A percentile compares a stretch with the other conserved stretches of the same genome.
Evolutionary conservation across 2,888 invertebrate genomes (phyloP).

Genomic region (Caenorhabditis macrosperma): DNA sequence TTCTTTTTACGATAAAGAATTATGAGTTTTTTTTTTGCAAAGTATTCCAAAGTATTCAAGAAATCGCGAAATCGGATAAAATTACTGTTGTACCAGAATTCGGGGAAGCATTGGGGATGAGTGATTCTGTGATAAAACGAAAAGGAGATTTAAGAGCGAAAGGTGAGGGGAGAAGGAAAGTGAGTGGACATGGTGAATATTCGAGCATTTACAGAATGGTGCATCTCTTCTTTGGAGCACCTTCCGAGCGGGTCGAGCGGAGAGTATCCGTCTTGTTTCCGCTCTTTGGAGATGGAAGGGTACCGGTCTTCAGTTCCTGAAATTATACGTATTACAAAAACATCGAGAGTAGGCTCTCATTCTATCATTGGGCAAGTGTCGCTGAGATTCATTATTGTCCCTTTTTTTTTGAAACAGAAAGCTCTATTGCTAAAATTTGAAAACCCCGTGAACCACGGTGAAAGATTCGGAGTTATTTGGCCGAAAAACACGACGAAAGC

Average conservation of each 20-base stretch:
- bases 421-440: no score
- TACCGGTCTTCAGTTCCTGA: slow-evolving; percentile 24
- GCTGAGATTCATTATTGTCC: no score
- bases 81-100: slow-evolving; percentile 43
- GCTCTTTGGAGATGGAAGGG: slow-evolving; percentile 37
- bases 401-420: no score
- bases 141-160: not conserved
- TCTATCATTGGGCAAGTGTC: no score
- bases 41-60: not conserved
- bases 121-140: slow-evolving; percentile 8
- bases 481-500: no score
- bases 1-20: slow-evolving; percentile 49
- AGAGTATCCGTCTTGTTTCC: slow-evolving; percentile 61
- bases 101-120: slow-evolving; percentile 2
- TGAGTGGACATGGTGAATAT: not conserved
- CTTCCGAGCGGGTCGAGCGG: slow-evolving; percentile 63
- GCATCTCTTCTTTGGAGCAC: slow-evolving; percentile 57
- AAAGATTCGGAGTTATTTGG: no score
- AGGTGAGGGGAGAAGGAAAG: slow-evolving; percentile 1
- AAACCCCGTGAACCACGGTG: no score
- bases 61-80: slow-evolving; percentile 15
- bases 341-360: no score
- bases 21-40: not conserved
- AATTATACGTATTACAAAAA: no score
- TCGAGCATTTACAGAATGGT: slow-evolving; percentile 54